These are phyloP conservation scores for Poecilia velifera DNA, from an alignment of 2,797 vertebrate species.

Conservation along the genomic window DNA sequence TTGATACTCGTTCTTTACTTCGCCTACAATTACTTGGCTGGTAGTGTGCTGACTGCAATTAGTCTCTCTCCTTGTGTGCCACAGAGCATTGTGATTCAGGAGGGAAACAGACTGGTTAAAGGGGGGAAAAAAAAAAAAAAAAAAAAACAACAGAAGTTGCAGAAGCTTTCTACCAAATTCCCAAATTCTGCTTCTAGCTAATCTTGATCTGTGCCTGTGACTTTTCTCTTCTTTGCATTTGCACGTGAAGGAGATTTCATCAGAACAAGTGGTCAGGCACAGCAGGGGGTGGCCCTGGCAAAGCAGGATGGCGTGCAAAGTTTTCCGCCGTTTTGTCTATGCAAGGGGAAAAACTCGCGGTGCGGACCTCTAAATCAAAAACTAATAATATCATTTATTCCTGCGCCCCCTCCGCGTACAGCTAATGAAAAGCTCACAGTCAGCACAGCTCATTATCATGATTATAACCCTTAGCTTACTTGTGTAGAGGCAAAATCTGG, in stretches of 20 bases:
- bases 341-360: slow-evolving; percentile 48
- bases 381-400: slow-evolving; percentile 80
- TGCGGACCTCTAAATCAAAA: slow-evolving; percentile 76
- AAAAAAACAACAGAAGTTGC: slow-evolving; percentile 56
- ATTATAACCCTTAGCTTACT: slow-evolving; percentile 79
- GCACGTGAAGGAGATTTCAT: slow-evolving; percentile 58
- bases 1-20: slow-evolving; percentile 65
- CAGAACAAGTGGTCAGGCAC: slow-evolving; percentile 48
- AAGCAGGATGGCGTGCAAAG: slow-evolving; percentile 38
- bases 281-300: slow-evolving; percentile 10
- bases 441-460: slow-evolving; percentile 84
- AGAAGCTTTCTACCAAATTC: slow-evolving; percentile 57
- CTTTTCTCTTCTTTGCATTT: neutral
- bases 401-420: slow-evolving; percentile 69
- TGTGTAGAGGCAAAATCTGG: slow-evolving; percentile 76
- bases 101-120: slow-evolving; percentile 36
- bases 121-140: neutral
- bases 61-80: slow-evolving; percentile 58
- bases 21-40: slow-evolving; percentile 68
- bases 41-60: slow-evolving; percentile 63
- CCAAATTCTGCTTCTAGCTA: slow-evolving; percentile 46
- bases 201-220: slow-evolving; percentile 42
- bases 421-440: slow-evolving; percentile 82
- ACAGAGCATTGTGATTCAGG: slow-evolving; percentile 40
- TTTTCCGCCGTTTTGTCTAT: slow-evolving; percentile 66